Percentiles rank a stretch among this genome's conserved stretches.
These are phyloP conservation scores for Cyclophora punctaria DNA, from an alignment of 2,888 invertebrate species.

Conservation along the genomic window DNA sequence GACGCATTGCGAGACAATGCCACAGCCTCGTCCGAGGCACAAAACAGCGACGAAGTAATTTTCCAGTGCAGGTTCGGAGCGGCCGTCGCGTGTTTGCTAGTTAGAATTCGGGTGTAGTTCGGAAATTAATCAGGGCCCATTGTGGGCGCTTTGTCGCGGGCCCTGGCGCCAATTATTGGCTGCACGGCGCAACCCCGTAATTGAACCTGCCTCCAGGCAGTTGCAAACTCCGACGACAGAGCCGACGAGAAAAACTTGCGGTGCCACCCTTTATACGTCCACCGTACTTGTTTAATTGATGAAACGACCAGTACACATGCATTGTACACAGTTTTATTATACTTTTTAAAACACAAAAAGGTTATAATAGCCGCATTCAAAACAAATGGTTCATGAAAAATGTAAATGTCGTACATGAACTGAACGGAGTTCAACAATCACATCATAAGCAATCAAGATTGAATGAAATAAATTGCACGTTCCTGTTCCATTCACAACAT, in stretches of 20 bases:
- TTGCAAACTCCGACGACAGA: constrained; percentile 26
- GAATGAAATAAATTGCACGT: constrained; percentile 63
- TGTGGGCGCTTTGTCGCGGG: constrained; percentile 71
- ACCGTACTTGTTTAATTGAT: too few relatives aligned
- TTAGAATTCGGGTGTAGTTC: constrained; percentile 72
- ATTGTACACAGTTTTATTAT: too few relatives aligned
- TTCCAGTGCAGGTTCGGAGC: constrained; percentile 44
- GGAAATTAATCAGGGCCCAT: constrained; percentile 72
- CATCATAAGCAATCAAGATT: constrained; percentile 63
- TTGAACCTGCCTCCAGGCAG: constrained; percentile 57
- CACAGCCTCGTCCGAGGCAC: constrained; percentile 28
- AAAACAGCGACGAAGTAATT: constrained; percentile 51
- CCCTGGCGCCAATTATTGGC: constrained; percentile 68
- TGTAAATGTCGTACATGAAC: constrained; percentile 3
- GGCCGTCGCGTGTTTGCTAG: constrained; percentile 62
- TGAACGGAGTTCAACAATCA: constrained; percentile 47
- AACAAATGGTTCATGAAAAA: constrained; percentile 2
- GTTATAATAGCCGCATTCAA: too few relatives aligned
- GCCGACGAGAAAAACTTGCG: constrained; percentile 34
- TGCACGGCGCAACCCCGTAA: constrained; percentile 52
- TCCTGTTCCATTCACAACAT: constrained; percentile 48
- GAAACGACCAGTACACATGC: too few relatives aligned
- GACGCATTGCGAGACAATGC: constrained; percentile 25
- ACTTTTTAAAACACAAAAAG: too few relatives aligned
- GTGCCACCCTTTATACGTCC: neutral